Conservation (phyloP, 2,113 vertebrate genomes). For the Malurus melanocephalus region DNA sequence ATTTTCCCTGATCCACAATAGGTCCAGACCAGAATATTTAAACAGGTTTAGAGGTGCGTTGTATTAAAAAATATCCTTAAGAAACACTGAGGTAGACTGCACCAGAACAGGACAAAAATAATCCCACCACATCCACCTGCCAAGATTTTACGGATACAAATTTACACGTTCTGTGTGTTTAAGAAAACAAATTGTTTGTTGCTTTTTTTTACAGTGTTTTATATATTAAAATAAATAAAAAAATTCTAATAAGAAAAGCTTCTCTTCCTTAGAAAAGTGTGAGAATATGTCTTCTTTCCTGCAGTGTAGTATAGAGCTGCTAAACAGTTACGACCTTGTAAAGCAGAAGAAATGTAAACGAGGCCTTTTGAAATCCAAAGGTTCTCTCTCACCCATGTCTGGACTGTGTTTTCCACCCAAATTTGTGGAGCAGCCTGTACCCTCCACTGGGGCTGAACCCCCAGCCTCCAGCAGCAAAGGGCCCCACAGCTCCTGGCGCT, state of each 20-base stretch:
- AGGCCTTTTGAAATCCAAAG: neutral
- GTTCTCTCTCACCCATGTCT: neutral
- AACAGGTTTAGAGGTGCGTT: slow-evolving; percentile 51
- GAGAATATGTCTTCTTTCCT: slow-evolving; percentile 56
- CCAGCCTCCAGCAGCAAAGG: neutral
- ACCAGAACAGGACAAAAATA: slow-evolving; percentile 77
- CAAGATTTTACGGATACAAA: slow-evolving; percentile 64
- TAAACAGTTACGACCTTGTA: slow-evolving; percentile 5
- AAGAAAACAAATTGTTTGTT: slow-evolving; percentile 62
- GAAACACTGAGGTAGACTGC: slow-evolving; percentile 90
- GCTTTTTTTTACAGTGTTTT: slow-evolving; percentile 77
- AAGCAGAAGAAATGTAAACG: slow-evolving; percentile 61
- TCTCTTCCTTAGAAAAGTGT: slow-evolving; percentile 83
- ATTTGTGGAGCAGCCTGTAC: neutral
- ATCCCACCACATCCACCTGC: slow-evolving; percentile 65
- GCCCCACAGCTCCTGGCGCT: accelerated
- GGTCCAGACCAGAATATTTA: slow-evolving; percentile 57
- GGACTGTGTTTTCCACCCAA: neutral
- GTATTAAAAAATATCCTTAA: slow-evolving; percentile 66
- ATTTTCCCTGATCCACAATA: slow-evolving; percentile 21
- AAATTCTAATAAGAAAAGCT: slow-evolving; percentile 81
- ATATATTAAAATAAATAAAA: slow-evolving; percentile 90
- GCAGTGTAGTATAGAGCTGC: slow-evolving; percentile 43
- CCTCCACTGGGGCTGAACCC: neutral
- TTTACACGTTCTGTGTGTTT: slow-evolving; percentile 55